Evolutionary conservation across 2,797 vertebrate species (phyloP), one percentile per base, ranked within the genome.

Genomic region (Hippoglossus hippoglossus): DNA sequence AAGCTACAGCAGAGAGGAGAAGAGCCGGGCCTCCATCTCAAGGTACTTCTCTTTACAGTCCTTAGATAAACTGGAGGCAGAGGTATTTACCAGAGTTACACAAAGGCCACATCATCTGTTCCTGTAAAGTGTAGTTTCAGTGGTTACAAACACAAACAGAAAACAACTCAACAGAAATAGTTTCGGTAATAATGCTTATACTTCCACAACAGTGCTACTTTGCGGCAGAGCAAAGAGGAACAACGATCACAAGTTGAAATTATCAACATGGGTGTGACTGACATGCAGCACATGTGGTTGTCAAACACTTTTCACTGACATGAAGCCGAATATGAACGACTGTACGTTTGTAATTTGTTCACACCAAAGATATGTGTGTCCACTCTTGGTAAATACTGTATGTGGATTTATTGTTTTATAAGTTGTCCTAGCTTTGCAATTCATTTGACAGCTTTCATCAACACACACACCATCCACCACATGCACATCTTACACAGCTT

Each of bases 21-120:
- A 36, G 90, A 89, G 51, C 91, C 91, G 10, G 94, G 91, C 0
- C 19, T 98, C 54, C 87, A 83, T 36, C 85, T 98, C 63, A 92
- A 83, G 85, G 88, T 88, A 31, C 24, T 25, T 53, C 28, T 34
- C 4, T n/a, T 57, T 28, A 34, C 11, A 10, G 22, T 49, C 18
- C 6, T 25, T 5, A 18, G 6, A 59, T 21, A 8, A 6, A 36
- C 3, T 24, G 16, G 21, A 10, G 8, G 19, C 18, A 46, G 44
- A 46, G 16, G 12, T 16, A 19, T 46, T 46, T 19, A 16, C 15
- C 16, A 4, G 12, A 15, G 6, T 16, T 56, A 0, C 26, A 36
- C 19, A 58, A 13, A 39, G 34, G 21, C 13, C 12, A 41, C 34
- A 24, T 8, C 21, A 58, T 4, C 36, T 58, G 21, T 7, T 10